phyloP scores from a whole-genome alignment of 2,113 vertebrate genomes.

The human (Homo sapiens) region DNA sequence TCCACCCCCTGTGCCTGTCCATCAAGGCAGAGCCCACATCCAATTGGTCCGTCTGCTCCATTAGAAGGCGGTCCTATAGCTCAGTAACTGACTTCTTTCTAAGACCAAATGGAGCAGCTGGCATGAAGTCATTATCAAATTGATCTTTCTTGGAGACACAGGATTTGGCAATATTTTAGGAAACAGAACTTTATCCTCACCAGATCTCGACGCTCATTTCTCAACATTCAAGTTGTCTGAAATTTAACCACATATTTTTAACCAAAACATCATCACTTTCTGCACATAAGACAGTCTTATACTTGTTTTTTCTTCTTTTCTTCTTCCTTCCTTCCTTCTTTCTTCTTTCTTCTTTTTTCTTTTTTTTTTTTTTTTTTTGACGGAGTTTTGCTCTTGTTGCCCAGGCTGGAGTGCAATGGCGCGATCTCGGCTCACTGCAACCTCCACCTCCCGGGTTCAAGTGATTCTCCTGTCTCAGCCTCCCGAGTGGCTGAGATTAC shows the following conservation, averaged over 20 bases:
- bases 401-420: no score
- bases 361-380: no score
- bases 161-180: neutral
- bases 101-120: neutral
- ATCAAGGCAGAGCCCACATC: neutral
- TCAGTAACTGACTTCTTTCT: neutral
- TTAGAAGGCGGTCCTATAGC: rapidly evolving
- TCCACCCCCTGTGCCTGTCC: neutral
- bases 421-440: no score
- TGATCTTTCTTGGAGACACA: neutral
- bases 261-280: neutral
- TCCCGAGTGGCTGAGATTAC: no score
- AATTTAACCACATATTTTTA: neutral
- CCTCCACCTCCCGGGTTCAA: no score
- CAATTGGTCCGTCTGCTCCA: neutral
- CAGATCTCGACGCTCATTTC: neutral
- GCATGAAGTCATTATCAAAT: neutral
- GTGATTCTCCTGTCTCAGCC: no score
- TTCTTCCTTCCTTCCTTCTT: no score
- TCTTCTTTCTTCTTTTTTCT: neutral
- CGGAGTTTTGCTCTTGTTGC: no score
- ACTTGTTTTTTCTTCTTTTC: neutral
- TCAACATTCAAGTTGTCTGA: neutral
- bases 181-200: neutral
- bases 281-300: neutral